Base-by-base conservation (phyloP, 2,797 vertebrate genomes). In the Hylomyscus alleni region DNA sequence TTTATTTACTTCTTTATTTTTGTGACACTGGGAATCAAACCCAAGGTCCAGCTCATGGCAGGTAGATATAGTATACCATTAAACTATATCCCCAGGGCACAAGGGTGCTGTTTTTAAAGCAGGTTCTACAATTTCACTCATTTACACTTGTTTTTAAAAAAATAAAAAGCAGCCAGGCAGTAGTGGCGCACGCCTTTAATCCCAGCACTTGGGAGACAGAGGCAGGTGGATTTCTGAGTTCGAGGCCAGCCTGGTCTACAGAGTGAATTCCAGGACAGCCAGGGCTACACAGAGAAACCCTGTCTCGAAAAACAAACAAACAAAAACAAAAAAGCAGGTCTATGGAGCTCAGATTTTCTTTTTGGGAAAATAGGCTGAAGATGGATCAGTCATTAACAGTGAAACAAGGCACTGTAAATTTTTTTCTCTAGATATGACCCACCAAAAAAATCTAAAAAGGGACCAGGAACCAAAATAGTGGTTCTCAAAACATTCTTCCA, bases 121-220 rank as follows among this genome's bases (percentile, higher is more conserved):
- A 54, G 19, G 37, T 78, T 89, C 83, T 95, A 65, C 37, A 86
- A n/a, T 97, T 93, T 91, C 58, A 92, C n/a, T 96, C 47, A 34
- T 31, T 88, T 60, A 72, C 17, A 1, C 29, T 91, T 56, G 50
- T 65, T 44, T 44, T 44, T 3, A 15, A 17, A 50, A 73, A 58
- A 44, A 44, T 44, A 44, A 44, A 44, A 44, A 44, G 44, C 44
- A 44, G 44, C 44, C 44, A 6, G 44, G 44, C 44, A 6, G 44
- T 44, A 6, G 44, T 44, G 44, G 44, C 6, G 44, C 44, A 44
- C 44, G 6, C 44, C 44, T 44, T 44, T 44, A 44, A 44, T 44
- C 44, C 44, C 44, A 44, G 44, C 44, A 44, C 44, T 44, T 44
- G 44, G 44, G 44, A 44, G 44, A 6, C 44, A 44, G 44, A 44